A percentile compares a stretch with the other conserved stretches of the same genome.
phyloP scores from a whole-genome alignment of 2,113 vertebrate species.

The Elanoides forficatus region DNA sequence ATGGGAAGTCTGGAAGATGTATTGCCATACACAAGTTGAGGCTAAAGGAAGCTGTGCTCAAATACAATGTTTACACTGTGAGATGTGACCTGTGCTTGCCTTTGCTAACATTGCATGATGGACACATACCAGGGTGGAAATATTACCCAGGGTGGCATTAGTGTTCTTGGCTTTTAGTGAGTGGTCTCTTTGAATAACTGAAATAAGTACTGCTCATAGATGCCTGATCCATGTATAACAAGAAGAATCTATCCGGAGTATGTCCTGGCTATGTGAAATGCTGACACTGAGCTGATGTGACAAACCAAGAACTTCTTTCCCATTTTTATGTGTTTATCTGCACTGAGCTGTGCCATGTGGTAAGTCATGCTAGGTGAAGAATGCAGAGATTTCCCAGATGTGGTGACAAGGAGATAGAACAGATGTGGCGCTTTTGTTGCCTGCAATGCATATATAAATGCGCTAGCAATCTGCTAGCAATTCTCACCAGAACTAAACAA shows the following conservation, averaged over 20 bases:
- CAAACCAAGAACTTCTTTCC: background rate
- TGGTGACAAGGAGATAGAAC: background rate
- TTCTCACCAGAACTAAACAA: background rate
- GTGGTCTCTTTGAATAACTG: background rate
- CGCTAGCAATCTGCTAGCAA: background rate
- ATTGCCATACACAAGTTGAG: background rate
- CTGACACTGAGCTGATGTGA: slow-evolving; percentile 16
- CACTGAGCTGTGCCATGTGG: background rate
- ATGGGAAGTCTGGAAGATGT: background rate
- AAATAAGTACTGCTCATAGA: background rate
- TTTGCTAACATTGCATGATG: background rate
- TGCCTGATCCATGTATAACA: background rate
- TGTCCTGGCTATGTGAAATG: background rate
- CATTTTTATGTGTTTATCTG: background rate
- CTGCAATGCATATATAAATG: background rate
- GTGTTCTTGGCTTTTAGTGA: background rate
- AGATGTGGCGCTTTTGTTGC: background rate
- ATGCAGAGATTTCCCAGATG: slow-evolving; percentile 19
- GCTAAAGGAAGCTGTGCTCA: background rate
- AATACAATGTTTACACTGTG: background rate
- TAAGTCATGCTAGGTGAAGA: slow-evolving; percentile 20
- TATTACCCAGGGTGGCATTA: background rate
- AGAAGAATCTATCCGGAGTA: background rate
- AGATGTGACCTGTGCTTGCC: background rate
- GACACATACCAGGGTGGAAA: background rate